These are phyloP conservation scores for Neotoxoptera formosana DNA, from an alignment of 1,140 invertebrate genomes.

Conservation along the genomic window DNA sequence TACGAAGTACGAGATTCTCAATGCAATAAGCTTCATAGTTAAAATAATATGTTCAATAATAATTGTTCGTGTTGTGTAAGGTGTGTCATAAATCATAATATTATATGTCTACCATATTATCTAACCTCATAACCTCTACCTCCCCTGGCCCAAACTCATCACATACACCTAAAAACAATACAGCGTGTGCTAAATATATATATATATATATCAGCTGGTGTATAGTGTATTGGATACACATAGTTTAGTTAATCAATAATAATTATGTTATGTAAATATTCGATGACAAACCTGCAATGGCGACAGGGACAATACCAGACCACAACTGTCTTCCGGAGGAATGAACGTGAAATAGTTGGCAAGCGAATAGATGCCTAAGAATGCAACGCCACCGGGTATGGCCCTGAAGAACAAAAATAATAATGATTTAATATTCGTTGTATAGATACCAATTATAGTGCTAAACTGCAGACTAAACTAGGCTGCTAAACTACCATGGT, in stretches of 20 bases:
- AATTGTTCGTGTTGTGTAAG: too few species aligned
- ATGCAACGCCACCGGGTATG: slow-evolving; percentile 64
- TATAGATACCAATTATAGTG: neutral
- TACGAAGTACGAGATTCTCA: too few species aligned
- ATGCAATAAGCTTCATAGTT: too few species aligned
- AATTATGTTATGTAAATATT: neutral
- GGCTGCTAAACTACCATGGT: too few species aligned
- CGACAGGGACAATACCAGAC: slow-evolving; percentile 62
- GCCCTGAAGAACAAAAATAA: slow-evolving; percentile 63
- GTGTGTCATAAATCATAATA: too few species aligned
- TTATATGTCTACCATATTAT: too few species aligned
- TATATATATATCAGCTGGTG: neutral
- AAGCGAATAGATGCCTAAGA: slow-evolving; percentile 65
- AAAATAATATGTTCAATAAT: too few species aligned
- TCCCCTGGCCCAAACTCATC: neutral
- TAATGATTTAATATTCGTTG: neutral
- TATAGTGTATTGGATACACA: neutral
- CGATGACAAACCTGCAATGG: slow-evolving; percentile 60
- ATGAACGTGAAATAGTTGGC: slow-evolving; percentile 66
- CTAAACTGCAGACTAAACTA: too few species aligned
- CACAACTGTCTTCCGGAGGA: slow-evolving; percentile 66
- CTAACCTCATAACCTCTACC: too few species aligned
- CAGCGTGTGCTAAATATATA: neutral
- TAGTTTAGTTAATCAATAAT: neutral
- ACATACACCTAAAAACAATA: neutral